A percentile compares a stretch with the other conserved stretches of the same genome.
Evolutionary conservation across 2,888 invertebrate species (phyloP).

Genomic region (Diarsia dahlii): DNA sequence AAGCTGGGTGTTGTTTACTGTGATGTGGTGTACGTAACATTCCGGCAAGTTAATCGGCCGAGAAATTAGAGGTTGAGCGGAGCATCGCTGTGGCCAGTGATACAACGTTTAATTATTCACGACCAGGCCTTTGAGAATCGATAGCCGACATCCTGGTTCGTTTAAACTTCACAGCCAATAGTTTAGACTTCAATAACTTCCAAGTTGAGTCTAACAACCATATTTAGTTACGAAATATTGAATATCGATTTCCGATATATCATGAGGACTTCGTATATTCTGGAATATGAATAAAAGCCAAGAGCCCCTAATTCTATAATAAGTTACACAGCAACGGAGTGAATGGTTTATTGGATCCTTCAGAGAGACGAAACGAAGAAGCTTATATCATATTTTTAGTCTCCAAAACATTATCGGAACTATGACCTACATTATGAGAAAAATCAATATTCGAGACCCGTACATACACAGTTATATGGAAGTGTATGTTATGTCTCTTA

Average conservation of each 20-base stretch:
- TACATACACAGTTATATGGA: constrained; percentile 12
- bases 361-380: constrained; percentile 32
- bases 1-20: constrained; percentile 35
- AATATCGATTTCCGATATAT: constrained; percentile 38
- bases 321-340: constrained; percentile 18
- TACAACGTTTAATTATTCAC: constrained; percentile 69
- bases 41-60: constrained; percentile 66
- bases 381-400: constrained; percentile 42
- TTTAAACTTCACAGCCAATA: constrained; percentile 24
- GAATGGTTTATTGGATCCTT: constrained; percentile 39
- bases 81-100: constrained; percentile 52
- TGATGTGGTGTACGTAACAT: constrained; percentile 55
- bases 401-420: constrained; percentile 30
- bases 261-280: constrained; percentile 7
- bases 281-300: constrained; percentile 26
- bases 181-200: constrained; percentile 1
- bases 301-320: constrained; percentile 22
- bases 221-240: constrained; percentile 2
- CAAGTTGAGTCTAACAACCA: constrained; percentile 4
- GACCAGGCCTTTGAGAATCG: constrained; percentile 55
- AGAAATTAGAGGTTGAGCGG: constrained; percentile 65
- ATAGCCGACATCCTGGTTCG: constrained; percentile 36
- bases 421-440: constrained; percentile 52
- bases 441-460: constrained; percentile 46
- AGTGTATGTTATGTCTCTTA: constrained; percentile 23